phyloP scores from a whole-genome alignment of 2,113 vertebrate species.

The Butorides virescens region DNA sequence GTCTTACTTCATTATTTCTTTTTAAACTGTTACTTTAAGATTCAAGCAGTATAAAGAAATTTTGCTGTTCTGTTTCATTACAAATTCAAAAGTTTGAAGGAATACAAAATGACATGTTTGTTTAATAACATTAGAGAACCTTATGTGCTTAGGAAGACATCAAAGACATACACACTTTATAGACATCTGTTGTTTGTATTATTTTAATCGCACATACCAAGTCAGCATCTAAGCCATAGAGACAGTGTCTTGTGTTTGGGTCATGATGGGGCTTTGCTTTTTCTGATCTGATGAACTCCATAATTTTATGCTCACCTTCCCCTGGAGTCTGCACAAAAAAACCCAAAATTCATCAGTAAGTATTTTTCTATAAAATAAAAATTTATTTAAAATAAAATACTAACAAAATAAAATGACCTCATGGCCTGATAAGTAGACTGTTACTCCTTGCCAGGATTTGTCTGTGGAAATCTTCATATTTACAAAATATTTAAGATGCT shows the following conservation, averaged over 20 bases:
- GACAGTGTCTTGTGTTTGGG: conserved; percentile 95
- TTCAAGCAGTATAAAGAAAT: neutral
- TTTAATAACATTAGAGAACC: neutral
- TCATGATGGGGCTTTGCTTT: conserved; percentile 85
- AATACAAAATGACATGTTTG: neutral
- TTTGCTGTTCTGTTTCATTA: neutral
- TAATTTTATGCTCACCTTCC: conserved; percentile 99
- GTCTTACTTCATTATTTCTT: neutral
- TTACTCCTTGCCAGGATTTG: conserved; percentile 91
- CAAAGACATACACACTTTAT: neutral
- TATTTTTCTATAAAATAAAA: neutral
- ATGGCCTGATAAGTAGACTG: conserved; percentile 94
- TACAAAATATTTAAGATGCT: conserved; percentile 98
- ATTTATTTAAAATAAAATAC: neutral
- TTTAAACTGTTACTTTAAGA: neutral
- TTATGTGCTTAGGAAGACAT: neutral
- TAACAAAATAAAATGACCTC: conserved; percentile 82
- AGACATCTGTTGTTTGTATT: neutral
- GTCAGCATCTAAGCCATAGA: conserved; percentile 97
- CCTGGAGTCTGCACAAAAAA: conserved; percentile 88
- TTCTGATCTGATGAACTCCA: conserved; percentile 98
- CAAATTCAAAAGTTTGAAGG: neutral
- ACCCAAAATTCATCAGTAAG: neutral
- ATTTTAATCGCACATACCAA: conserved; percentile 81
- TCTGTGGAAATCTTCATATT: conserved; percentile 95